Conservation (phyloP, 2,888 invertebrate genomes). For the Cephonodes hylas region DNA sequence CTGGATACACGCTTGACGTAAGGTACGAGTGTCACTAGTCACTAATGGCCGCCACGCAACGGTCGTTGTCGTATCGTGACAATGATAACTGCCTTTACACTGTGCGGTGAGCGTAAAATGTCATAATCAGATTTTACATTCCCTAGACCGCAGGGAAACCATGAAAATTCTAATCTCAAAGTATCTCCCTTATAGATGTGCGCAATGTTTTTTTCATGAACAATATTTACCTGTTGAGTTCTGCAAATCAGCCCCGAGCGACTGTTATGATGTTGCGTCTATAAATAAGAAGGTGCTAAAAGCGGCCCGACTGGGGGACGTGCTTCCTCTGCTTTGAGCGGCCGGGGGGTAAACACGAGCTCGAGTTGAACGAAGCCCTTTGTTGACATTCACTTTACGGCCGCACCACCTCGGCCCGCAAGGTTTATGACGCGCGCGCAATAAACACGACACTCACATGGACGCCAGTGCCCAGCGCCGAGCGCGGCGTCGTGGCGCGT, state of each 20-base stretch:
- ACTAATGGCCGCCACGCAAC: slow-evolving; percentile 53
- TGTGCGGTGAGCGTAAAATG: not conserved
- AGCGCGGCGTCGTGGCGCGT: slow-evolving; percentile 17
- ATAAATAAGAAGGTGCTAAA: slow-evolving; percentile 81
- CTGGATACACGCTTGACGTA: slow-evolving; percentile 42
- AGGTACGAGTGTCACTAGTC: slow-evolving; percentile 56
- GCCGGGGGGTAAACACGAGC: slow-evolving; percentile 72
- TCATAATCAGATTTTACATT: slow-evolving; percentile 1
- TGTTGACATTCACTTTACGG: slow-evolving; percentile 76
- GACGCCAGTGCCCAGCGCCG: slow-evolving; percentile 27
- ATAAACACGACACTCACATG: slow-evolving; percentile 49
- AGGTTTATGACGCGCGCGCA: slow-evolving; percentile 56
- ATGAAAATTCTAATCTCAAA: not conserved
- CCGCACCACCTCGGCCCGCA: slow-evolving; percentile 51
- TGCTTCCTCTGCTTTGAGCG: slow-evolving; percentile 77
- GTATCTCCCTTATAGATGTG: not conserved
- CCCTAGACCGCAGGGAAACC: not conserved
- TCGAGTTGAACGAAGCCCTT: slow-evolving; percentile 65
- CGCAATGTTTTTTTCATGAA: slow-evolving; percentile 35
- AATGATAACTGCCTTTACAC: slow-evolving; percentile 20
- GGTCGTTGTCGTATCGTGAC: slow-evolving; percentile 23
- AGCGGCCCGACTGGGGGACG: slow-evolving; percentile 75
- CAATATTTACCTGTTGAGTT: slow-evolving; percentile 67
- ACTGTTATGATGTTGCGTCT: slow-evolving; percentile 68
- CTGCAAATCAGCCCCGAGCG: slow-evolving; percentile 70